Evolutionary conservation across 2,888 invertebrate genomes (phyloP), one percentile per base, ranked within the genome.

Genomic region (Timema podura): DNA sequence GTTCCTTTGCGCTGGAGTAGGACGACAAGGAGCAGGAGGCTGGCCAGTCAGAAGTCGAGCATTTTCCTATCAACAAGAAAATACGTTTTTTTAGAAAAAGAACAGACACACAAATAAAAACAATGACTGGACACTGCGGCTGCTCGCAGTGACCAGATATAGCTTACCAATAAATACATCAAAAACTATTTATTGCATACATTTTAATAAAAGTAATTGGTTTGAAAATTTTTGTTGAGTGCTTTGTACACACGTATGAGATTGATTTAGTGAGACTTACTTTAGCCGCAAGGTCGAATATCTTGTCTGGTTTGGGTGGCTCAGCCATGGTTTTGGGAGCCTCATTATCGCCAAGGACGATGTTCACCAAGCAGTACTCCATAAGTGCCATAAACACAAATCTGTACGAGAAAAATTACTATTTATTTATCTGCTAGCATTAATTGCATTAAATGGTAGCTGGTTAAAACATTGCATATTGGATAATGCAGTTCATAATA

Each of bases 311-410:
- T 74, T 85, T 85, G 30, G 82, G 75, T 16, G 74, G 85, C 78
- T 83, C 86, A 77, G 83, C 83, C 72, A 83, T 83, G 7, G 79
- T 77, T 16, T 80, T 79, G 5, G 83, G 84, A 0, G 87, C 85
- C 72, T 89, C 89, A 0, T 88, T 88, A 77, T 93, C 90, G 11
- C 92, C 90, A 15, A 92, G 84, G 0, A 92, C 90, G 47, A 92
- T 93, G 79, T 95, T 95, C 47, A 95, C 94, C 74, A 95, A 82
- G 76, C 94, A 95, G 79, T 95, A 95, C 79, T 95, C 95, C 95
- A 95, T 95, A 67, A 95, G 81, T 0, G 95, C 95, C 92, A 95
- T 92, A 79, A 95, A 95, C 78, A 95, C 95, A 81, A 95, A 95
- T 71, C 90, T 91, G 79, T 46, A 77, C 75, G 67, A 5, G 48